phyloP scores from a whole-genome alignment of 1,140 invertebrate species.

The Ceratosolen fusciceps region DNA sequence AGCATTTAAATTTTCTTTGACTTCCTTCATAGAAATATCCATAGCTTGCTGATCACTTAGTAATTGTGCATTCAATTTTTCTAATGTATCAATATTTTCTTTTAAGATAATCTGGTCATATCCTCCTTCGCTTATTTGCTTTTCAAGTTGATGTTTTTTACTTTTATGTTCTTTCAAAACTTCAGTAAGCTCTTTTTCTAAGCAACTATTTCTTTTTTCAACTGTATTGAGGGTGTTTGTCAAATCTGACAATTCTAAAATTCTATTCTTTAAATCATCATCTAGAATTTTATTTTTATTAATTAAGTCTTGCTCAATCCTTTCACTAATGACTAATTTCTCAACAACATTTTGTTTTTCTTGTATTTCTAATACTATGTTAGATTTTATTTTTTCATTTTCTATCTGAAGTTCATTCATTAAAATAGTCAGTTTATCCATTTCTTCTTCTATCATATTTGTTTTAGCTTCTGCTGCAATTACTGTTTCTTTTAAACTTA shows the following conservation, averaged over 20 bases:
- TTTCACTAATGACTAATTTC: slow-evolving; percentile 51
- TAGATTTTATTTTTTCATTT: slow-evolving; percentile 52
- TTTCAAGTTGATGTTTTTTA: slow-evolving; percentile 68
- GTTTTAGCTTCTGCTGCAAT: slow-evolving; percentile 59
- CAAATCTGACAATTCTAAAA: slow-evolving; percentile 51
- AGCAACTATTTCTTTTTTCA: slow-evolving; percentile 66
- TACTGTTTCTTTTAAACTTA: slow-evolving; percentile 68
- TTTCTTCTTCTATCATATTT: slow-evolving; percentile 48
- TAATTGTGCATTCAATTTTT: slow-evolving; percentile 70
- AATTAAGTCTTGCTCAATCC: slow-evolving; percentile 51
- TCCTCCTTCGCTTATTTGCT: slow-evolving; percentile 64
- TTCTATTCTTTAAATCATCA: slow-evolving; percentile 50
- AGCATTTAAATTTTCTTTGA: slow-evolving; percentile 52
- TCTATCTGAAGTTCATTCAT: slow-evolving; percentile 52
- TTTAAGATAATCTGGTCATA: slow-evolving; percentile 66
- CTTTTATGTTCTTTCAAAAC: slow-evolving; percentile 70
- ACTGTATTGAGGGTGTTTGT: slow-evolving; percentile 56
- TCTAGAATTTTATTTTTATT: slow-evolving; percentile 54
- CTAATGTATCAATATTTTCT: slow-evolving; percentile 68
- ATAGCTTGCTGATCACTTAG: slow-evolving; percentile 61
- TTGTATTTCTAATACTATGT: slow-evolving; percentile 54
- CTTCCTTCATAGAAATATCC: slow-evolving; percentile 55
- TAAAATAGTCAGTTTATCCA: slow-evolving; percentile 51
- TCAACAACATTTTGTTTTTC: slow-evolving; percentile 52
- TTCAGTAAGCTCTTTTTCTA: slow-evolving; percentile 41